Evolutionary conservation across 1,140 invertebrate species (phyloP).

Genomic region (Anadara kagoshimensis): DNA sequence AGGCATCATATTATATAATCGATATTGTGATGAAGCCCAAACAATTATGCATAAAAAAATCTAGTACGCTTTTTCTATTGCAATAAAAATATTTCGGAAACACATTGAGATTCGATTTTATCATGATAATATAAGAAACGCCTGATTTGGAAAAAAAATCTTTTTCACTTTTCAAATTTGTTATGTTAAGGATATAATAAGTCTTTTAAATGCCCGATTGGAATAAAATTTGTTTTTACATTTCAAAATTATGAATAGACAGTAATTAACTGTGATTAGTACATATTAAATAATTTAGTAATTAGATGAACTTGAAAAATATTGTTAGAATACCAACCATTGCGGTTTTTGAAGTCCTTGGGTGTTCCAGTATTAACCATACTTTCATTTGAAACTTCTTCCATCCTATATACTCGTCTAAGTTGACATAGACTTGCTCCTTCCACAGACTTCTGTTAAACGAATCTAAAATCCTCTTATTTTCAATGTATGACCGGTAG

Average conservation of each 20-base stretch:
- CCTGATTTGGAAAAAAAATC: no score
- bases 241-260: not conserved
- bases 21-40: no score
- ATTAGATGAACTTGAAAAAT: not conserved
- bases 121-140: no score
- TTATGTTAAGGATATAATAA: no score
- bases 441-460: slow-evolving; percentile 63
- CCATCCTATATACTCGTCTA: slow-evolving; percentile 59
- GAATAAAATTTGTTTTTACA: no score
- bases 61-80: no score
- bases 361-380: slow-evolving; percentile 69
- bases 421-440: slow-evolving; percentile 57
- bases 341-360: slow-evolving; percentile 61
- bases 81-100: no score
- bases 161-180: no score
- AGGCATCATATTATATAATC: no score
- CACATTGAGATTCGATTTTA: no score
- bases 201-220: no score
- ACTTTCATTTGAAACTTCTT: slow-evolving; percentile 60
- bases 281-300: not conserved
- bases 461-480: slow-evolving; percentile 66
- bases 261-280: not conserved
- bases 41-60: no score
- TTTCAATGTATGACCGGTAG: slow-evolving; percentile 69
- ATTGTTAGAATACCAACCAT: slow-evolving; percentile 52